Conservation (phyloP, 2,797 vertebrate genomes). For the Acanthornis magna region DNA sequence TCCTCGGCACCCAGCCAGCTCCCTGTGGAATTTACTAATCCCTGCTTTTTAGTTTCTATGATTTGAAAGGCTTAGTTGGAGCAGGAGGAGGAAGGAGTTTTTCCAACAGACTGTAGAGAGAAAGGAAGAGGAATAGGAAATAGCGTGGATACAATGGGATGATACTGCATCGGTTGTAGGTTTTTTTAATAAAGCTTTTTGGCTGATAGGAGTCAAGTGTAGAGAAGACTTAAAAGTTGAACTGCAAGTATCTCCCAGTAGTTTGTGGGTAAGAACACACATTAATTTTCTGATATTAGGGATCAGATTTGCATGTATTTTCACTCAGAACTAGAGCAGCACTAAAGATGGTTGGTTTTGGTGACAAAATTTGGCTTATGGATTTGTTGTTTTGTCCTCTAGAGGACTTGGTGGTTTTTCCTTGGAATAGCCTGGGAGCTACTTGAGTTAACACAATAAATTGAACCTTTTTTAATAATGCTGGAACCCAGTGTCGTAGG, state of each 20-base stretch:
- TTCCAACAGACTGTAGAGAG: background rate
- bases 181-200: background rate
- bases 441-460: background rate
- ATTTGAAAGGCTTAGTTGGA: background rate
- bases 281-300: background rate
- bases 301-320: background rate
- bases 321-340: background rate
- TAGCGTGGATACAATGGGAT: background rate
- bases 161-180: background rate
- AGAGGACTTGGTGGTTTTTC: background rate
- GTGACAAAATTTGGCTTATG: background rate
- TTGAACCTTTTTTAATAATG: background rate
- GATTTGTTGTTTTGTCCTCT: background rate
- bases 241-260: rapidly evolving
- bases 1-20: background rate
- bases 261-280: background rate
- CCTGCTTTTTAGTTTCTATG: background rate
- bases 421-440: background rate
- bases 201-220: background rate
- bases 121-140: background rate
- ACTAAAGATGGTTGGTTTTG: background rate
- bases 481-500: background rate
- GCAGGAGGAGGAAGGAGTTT: background rate
- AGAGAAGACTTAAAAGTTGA: background rate
- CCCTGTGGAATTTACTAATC: background rate